These are phyloP conservation scores for Xenopus petersii DNA, from an alignment of 2,797 vertebrate genomes.

Conservation along the genomic window DNA sequence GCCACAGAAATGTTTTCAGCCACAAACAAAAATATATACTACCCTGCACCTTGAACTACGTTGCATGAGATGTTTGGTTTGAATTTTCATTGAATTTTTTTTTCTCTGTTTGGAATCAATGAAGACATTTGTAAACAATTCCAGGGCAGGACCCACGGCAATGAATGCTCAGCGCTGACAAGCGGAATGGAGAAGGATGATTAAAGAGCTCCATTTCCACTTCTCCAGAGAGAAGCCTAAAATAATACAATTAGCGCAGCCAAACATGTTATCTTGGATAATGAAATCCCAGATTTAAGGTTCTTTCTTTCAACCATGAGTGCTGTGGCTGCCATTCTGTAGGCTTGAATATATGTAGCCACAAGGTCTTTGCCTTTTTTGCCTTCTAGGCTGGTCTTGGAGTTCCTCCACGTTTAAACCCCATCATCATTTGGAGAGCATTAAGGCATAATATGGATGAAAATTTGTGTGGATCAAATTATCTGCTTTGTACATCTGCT, in stretches of 20 bases:
- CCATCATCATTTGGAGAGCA: too few species aligned
- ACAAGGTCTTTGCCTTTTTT: neutral
- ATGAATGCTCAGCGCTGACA: conserved; percentile 40
- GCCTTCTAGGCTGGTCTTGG: too few species aligned
- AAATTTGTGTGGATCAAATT: too few species aligned
- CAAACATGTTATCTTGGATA: conserved; percentile 26
- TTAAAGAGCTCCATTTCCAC: conserved; percentile 5
- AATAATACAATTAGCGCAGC: conserved; percentile 50
- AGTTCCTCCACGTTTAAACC: too few species aligned
- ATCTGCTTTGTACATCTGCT: too few species aligned
- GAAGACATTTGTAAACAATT: neutral
- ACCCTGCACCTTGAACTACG: too few species aligned
- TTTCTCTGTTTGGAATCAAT: neutral
- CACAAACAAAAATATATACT: too few species aligned
- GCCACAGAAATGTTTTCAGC: too few species aligned
- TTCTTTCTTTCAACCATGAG: neutral
- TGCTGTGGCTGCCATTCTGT: neutral
- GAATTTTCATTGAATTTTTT: too few species aligned
- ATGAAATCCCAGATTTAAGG: conserved; percentile 42
- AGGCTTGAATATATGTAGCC: conserved; percentile 19
- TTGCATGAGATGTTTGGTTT: too few species aligned
- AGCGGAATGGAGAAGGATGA: conserved; percentile 14
- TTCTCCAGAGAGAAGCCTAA: conserved; percentile 48
- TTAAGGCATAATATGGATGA: too few species aligned
- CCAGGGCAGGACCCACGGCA: conserved; percentile 4